These are phyloP conservation scores for Okapia johnstoni DNA, from an alignment of 2,113 vertebrate species.

Conservation along the genomic window DNA sequence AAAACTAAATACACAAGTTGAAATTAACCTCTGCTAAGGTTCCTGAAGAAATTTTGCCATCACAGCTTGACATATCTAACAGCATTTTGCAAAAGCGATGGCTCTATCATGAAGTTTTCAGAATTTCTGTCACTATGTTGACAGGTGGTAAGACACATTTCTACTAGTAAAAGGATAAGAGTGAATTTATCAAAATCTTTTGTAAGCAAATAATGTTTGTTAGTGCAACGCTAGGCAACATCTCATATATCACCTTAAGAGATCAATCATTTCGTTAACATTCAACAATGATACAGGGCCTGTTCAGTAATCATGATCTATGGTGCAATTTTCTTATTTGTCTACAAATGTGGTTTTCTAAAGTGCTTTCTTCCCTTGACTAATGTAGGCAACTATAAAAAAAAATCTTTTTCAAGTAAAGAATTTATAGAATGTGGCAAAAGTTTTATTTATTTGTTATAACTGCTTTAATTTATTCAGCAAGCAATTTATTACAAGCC, in stretches of 20 bases:
- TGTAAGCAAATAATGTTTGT: not conserved
- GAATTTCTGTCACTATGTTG: conserved; percentile 4
- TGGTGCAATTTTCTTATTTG: not conserved
- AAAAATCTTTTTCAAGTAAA: not conserved
- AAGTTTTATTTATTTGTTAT: not conserved
- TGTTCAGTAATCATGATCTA: not conserved
- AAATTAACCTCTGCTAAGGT: not conserved
- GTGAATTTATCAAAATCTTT: not conserved
- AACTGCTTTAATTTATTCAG: not conserved
- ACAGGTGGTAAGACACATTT: conserved; percentile 20
- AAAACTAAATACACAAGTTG: conserved; percentile 40
- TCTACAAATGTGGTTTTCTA: not conserved
- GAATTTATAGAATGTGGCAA: not conserved
- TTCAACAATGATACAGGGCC: not conserved
- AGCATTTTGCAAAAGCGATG: not conserved
- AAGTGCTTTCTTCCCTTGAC: not conserved
- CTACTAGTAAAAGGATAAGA: conserved; percentile 42
- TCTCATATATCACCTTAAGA: conserved; percentile 4
- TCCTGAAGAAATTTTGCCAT: not conserved
- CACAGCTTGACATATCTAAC: conserved; percentile 22
- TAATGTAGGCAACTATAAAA: not conserved
- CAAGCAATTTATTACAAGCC: not conserved
- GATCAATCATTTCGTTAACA: not conserved
- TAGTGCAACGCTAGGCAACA: not conserved
- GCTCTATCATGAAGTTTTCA: conserved; percentile 11